Evolutionary conservation across 1,140 invertebrate genomes (phyloP).

Genomic region (Halictus rubicundus): DNA sequence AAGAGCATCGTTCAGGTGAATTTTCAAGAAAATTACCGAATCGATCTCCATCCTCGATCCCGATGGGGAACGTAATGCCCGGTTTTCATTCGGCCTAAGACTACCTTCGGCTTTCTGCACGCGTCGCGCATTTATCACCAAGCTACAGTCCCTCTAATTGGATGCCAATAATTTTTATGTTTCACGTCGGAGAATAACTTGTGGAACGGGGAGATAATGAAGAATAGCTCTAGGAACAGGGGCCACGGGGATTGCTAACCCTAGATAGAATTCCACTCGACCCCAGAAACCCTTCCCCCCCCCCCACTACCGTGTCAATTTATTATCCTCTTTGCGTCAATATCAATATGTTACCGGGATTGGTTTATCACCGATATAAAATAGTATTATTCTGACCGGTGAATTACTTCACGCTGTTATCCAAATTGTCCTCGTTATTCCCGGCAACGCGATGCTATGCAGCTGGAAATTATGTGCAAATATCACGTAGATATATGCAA

Average conservation of each 20-base stretch:
- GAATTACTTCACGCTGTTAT: not conserved
- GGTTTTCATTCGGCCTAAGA: not conserved
- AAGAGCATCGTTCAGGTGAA: constrained; percentile 36
- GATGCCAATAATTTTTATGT: constrained; percentile 13
- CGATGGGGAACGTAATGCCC: not conserved
- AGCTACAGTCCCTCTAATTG: constrained; percentile 8
- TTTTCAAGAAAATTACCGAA: not conserved
- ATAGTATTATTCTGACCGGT: not conserved
- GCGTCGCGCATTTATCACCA: constrained; percentile 1
- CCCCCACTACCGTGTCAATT: not conserved
- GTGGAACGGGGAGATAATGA: not conserved
- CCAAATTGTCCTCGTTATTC: not conserved
- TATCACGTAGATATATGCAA: no score
- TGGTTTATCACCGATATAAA: not conserved
- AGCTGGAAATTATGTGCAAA: no score
- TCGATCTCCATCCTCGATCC: not conserved
- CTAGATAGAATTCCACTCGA: not conserved
- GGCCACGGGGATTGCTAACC: not conserved
- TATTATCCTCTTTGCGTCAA: constrained; percentile 1
- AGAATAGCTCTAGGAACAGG: constrained; percentile 11
- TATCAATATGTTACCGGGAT: not conserved
- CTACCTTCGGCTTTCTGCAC: not conserved
- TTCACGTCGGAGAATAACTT: not conserved
- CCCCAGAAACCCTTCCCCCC: not conserved
- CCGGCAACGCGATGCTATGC: not conserved